These are phyloP conservation scores for Apoda limacodes DNA, from an alignment of 2,888 invertebrate genomes.

Conservation along the genomic window DNA sequence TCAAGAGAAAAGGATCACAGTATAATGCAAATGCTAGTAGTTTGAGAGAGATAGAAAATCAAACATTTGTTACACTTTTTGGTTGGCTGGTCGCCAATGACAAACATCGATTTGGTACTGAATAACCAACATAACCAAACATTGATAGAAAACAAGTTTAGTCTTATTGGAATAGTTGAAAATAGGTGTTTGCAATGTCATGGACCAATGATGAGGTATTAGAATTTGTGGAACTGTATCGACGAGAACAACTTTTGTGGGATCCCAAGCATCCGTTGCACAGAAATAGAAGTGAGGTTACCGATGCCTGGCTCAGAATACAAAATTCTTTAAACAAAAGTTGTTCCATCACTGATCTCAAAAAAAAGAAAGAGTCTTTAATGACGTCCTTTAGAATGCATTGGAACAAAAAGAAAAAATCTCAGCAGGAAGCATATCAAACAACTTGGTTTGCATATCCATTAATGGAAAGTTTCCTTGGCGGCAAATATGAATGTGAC, in stretches of 20 bases:
- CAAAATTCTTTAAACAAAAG: conserved; percentile 36
- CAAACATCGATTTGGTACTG: too few species aligned
- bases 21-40: too few species aligned
- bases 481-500: conserved; percentile 50
- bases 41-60: too few species aligned
- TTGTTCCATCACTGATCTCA: conserved; percentile 41
- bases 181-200: conserved; percentile 35
- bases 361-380: conserved; percentile 58
- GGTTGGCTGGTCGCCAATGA: too few species aligned
- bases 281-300: conserved; percentile 43
- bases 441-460: conserved; percentile 55
- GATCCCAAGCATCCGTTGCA: conserved; percentile 47
- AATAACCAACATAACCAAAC: too few species aligned
- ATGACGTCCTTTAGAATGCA: conserved; percentile 56
- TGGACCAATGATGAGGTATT: conserved; percentile 47
- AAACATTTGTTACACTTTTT: too few species aligned
- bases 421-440: conserved; percentile 30
- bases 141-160: too few species aligned
- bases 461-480: conserved; percentile 54
- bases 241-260: conserved; percentile 48
- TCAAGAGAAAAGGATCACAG: too few species aligned
- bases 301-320: conserved; percentile 52
- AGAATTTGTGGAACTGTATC: conserved; percentile 52
- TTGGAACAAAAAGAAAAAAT: conserved; percentile 37
- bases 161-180: too few species aligned